Base-by-base conservation (phyloP, 2,113 vertebrate species). In the Glaucidium brasilianum region DNA sequence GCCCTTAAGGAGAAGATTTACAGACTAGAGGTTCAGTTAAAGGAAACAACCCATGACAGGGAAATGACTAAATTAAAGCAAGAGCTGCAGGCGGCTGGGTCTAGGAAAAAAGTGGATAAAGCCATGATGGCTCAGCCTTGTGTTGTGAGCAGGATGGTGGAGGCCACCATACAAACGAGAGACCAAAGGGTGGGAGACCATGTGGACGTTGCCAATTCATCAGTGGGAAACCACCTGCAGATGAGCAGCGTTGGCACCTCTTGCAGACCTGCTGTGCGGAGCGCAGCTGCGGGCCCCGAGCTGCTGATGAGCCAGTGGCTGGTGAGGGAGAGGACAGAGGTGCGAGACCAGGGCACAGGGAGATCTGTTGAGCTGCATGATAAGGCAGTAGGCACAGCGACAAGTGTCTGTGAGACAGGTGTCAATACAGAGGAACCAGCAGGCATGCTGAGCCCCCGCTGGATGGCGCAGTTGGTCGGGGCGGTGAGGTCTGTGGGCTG, bases 31-130 rank as follows among this genome's bases (percentile, higher is more conserved):
- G 99, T 99, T 45, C 99, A 99, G 93, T 98, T 99, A 73, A 99
- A 98, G 75, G 99, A 99, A 96, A 98, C 99, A 0, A 99, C 99
- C 12, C 99, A 99, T 71, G 98, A 99, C 85, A 98, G 99, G 93
- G 99, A 99, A 95, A 99, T 99, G 99, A 99, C 99, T 20, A 99
- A 99, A 96, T 98, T 99, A 14, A 99, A 99, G 73, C 98, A 99
- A 50, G 99, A 99, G 95, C 98, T 99, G 17, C 99, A 99, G 89
- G 99, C 98, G 0, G 99, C 99, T 11, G 99, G 99, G 1, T 99
- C 95, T 26, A 98, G 98, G 96, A 99, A 99, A 72, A 99, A 98
- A 50, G 94, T 97, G 2, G 99, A 99, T 97, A 99, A 99, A 97
- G 98, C 99, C 3, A 3, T 37, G 15, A 98, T 96, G 98, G 99